Evolutionary conservation across 2,888 invertebrate genomes (phyloP), one percentile per base, ranked within the genome.

Genomic region (Dryobotodes eremita): DNA sequence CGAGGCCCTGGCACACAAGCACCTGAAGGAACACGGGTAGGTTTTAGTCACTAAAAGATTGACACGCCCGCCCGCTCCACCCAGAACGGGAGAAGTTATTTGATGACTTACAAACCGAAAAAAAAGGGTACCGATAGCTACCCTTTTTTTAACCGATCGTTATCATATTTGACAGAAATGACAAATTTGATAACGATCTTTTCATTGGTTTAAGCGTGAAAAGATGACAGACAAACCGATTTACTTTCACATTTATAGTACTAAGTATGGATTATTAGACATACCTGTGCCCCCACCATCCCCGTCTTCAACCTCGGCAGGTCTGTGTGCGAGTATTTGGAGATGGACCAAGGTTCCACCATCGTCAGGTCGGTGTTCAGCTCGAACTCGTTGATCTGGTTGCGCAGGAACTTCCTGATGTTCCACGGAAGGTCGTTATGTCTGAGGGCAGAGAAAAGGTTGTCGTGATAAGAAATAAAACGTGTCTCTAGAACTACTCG

Each of bases 361-460:
- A 96, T 91, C 0, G 97, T 97, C 73, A 98, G 93, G 88, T 98
- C 97, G 20, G 97, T 97, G 91, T 97, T 97, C 90, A 98, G 95
- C 76, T 97, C 97, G 77, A 98, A 97, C 62, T 97, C 97, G 79
- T 97, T 97, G 92, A 98, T 97, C 91, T 97, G 97, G 94, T 98
- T 98, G 91, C 98, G 97, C 0, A 98, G 97, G 90, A 98, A 98
- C 93, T 98, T 98, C 80, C 98, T 95, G 84, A 98, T 97, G 94
- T 98, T 98, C 98, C 98, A 98, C 1, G 98, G 98, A 50, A 98
- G 94, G 91, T 98, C 98, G 94, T 98, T 97, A 94, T 98, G 97
- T 71, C 97, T 97, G 92, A 0, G 87, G 86, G 57, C 75, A 86
- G 75, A 61, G 92, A 50, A 31, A 0, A 5, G 0, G 0, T 11